A percentile compares a stretch with the other conserved stretches of the same genome.
phyloP scores from a whole-genome alignment of 2,888 invertebrate genomes.

The Cryptocheilus praepositus region DNA sequence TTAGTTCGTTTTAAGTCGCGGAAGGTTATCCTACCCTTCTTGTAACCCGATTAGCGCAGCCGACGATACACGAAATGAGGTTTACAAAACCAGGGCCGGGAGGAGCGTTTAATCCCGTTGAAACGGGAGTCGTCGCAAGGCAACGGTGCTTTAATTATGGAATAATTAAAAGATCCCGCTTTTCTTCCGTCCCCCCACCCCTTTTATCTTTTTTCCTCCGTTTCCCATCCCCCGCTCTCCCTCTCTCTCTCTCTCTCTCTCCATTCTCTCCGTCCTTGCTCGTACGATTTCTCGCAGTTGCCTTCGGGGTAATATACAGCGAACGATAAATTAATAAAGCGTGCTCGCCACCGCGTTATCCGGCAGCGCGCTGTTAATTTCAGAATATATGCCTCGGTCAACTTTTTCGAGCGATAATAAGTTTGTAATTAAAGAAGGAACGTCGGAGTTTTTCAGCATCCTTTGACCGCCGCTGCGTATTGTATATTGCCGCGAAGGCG shows the following conservation, averaged over 20 bases:
- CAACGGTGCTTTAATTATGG: slow-evolving; percentile 63
- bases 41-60: slow-evolving; percentile 48
- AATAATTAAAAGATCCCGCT: slow-evolving; percentile 67
- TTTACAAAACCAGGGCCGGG: slow-evolving; percentile 21
- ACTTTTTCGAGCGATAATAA: slow-evolving; percentile 58
- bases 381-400: slow-evolving; percentile 40
- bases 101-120: slow-evolving; percentile 48
- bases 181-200: slow-evolving; percentile 34
- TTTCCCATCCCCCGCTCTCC: neutral
- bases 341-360: slow-evolving; percentile 58
- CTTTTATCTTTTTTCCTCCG: no score
- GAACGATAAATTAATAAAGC: slow-evolving; percentile 72
- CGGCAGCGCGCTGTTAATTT: slow-evolving; percentile 59
- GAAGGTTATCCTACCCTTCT: slow-evolving; percentile 15
- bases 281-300: slow-evolving; percentile 43
- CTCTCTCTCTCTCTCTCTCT: slow-evolving; percentile 18
- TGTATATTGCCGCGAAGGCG: neutral
- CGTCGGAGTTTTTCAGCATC: slow-evolving; percentile 36
- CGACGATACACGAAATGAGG: slow-evolving; percentile 38
- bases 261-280: slow-evolving; percentile 17
- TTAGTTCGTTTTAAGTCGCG: slow-evolving; percentile 24
- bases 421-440: slow-evolving; percentile 67
- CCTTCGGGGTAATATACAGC: slow-evolving; percentile 58
- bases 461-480: slow-evolving; percentile 23
- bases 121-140: slow-evolving; percentile 26